These are phyloP conservation scores for Darevskia nairensis DNA, from an alignment of 2,797 vertebrate species.

Conservation along the genomic window DNA sequence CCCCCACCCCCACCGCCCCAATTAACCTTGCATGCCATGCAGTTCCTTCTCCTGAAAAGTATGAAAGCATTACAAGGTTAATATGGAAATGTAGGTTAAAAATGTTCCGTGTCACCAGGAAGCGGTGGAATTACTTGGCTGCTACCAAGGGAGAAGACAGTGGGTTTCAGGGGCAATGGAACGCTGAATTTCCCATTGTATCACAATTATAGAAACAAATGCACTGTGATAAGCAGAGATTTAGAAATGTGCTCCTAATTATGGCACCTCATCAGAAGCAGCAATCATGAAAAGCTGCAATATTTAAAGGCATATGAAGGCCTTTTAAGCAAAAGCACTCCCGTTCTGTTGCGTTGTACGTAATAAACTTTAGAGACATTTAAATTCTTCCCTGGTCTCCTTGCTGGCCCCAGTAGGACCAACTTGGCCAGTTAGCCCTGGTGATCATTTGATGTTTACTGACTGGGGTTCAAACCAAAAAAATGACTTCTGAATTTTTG, in stretches of 20 bases:
- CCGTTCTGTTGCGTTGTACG: too few species aligned
- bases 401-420: too few species aligned
- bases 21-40: conserved; percentile 45
- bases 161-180: conserved; percentile 61
- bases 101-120: conserved; percentile 50
- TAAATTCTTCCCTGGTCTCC: too few species aligned
- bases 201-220: conserved; percentile 60
- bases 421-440: too few species aligned
- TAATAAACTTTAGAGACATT: too few species aligned
- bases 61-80: conserved; percentile 53
- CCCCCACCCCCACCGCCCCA: background rate
- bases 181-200: conserved; percentile 53
- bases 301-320: conserved; percentile 12
- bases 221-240: conserved; percentile 44
- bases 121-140: conserved; percentile 53
- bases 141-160: conserved; percentile 42
- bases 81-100: conserved; percentile 60
- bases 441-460: too few species aligned
- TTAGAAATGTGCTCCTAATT: conserved; percentile 58
- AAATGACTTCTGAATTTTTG: too few species aligned
- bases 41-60: conserved; percentile 41
- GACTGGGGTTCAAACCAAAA: too few species aligned
- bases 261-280: too few species aligned
- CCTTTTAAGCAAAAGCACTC: background rate
- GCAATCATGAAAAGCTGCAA: background rate